These are phyloP conservation scores for Siniperca undulata DNA, from an alignment of 2,797 vertebrate species.

Conservation along the genomic window DNA sequence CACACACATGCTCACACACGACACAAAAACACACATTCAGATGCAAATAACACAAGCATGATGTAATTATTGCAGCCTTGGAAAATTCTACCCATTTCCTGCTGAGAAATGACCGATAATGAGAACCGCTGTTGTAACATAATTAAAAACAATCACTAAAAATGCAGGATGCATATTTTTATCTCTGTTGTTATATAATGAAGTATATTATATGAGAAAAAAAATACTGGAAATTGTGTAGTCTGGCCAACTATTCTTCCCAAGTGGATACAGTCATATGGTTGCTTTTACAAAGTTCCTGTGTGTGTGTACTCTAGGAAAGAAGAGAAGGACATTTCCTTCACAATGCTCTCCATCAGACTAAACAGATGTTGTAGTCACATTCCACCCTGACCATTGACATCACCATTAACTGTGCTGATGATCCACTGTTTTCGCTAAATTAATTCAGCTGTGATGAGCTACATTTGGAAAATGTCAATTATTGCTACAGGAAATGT, in stretches of 20 bases:
- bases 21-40: constrained; percentile 23
- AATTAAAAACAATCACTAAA: constrained; percentile 57
- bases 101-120: constrained; percentile 71
- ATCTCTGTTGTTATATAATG: constrained; percentile 26
- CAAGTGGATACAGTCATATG: constrained; percentile 27
- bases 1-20: neutral
- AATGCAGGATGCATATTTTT: constrained; percentile 32
- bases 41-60: constrained; percentile 75
- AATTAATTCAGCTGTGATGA: constrained; percentile 29
- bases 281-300: constrained; percentile 19
- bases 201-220: constrained; percentile 2
- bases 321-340: constrained; percentile 49
- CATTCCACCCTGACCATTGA: constrained; percentile 52
- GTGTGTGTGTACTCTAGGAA: constrained; percentile 49
- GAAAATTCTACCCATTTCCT: constrained; percentile 73
- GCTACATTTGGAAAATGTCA: constrained; percentile 18
- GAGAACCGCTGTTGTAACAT: constrained; percentile 36
- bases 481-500: neutral
- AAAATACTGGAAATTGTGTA: constrained; percentile 3
- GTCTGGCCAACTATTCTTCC: constrained; percentile 18
- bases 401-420: constrained; percentile 46
- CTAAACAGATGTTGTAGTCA: constrained; percentile 65
- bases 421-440: constrained; percentile 17
- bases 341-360: constrained; percentile 46
- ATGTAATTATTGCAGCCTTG: constrained; percentile 80